Conservation (phyloP, 2,113 vertebrate genomes). For the Genyomyrus donnyi region DNA sequence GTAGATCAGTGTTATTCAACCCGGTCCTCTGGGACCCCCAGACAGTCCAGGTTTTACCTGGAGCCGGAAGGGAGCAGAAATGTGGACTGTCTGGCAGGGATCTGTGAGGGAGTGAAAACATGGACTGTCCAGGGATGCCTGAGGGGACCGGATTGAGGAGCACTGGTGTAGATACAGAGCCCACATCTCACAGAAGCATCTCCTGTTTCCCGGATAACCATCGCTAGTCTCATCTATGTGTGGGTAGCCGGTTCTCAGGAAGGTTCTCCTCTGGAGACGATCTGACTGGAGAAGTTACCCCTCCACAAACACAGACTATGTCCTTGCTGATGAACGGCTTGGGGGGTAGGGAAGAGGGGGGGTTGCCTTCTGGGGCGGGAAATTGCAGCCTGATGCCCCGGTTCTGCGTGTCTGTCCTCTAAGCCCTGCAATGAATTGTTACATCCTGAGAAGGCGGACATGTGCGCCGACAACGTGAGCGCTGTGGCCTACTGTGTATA, state of each 20-base stretch:
- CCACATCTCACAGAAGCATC: background rate
- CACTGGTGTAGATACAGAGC: background rate
- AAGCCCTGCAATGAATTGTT: background rate
- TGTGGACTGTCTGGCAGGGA: background rate
- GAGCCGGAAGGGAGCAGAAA: background rate
- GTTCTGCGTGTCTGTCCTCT: background rate
- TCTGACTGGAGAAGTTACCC: background rate
- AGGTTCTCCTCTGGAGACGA: background rate
- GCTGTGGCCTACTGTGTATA: background rate
- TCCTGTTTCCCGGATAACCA: background rate
- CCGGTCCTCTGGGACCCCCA: background rate
- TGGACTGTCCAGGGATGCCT: background rate
- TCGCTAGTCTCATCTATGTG: background rate
- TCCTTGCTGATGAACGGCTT: background rate
- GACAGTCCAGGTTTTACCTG: background rate
- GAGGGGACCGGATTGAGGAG: background rate
- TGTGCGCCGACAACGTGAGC: background rate
- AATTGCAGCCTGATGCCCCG: background rate
- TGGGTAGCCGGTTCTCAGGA: background rate
- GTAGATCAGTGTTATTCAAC: background rate
- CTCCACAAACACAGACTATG: background rate
- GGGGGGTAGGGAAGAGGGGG: background rate
- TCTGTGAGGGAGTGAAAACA: background rate
- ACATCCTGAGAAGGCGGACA: background rate
- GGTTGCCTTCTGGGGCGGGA: background rate